Evolutionary conservation across 2,888 invertebrate species (phyloP), one percentile per base, ranked within the genome.

Genomic region (Acrobasis suavella): DNA sequence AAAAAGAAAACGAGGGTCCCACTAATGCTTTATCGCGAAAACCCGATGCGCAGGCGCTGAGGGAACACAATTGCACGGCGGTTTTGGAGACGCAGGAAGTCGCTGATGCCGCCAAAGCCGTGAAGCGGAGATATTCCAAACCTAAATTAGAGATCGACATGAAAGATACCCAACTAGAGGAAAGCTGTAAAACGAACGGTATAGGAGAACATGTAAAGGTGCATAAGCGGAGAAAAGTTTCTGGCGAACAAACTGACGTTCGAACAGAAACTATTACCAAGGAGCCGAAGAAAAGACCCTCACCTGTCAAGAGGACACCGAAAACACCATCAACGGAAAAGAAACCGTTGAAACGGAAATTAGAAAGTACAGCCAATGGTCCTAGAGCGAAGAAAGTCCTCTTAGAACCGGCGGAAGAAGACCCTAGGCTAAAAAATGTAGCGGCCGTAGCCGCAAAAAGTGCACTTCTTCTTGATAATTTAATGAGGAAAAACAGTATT

Each of bases 401-500:
- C 73, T 62, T 82, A 72, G 74, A 76, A 74, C 63, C 67, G 0
- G 42, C 67, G 3, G 68, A 64, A 17, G 73, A 88, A 75, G 80
- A 92, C 75, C 78, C 77, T 60, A 78, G 82, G 38, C 71, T 82
- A 17, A 82, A 79, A 73, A 82, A 76, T 69, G 66, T 82, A 50
- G 76, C 74, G 59, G 75, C 77, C 55, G 68, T 80, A n/a, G 63
- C 74, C 0, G 84, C 78, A 67, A 92, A 92, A 79, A 92, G 92
- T 70, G 92, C 91, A 9, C 74, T 92, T 58, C 77, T 94, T 50
- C 84, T 94, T n/a, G 94, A 94, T 71, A 93, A 92, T 75, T 83
- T 94, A 55, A 83, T 94, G 66, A 87, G 92, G 67, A 94, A 93
- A 80, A 94, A 94, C 73, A 94, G 93, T 74, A 89, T 94, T 52